Base-by-base conservation (phyloP, 2,797 vertebrate species). In the Poecilia picta region DNA sequence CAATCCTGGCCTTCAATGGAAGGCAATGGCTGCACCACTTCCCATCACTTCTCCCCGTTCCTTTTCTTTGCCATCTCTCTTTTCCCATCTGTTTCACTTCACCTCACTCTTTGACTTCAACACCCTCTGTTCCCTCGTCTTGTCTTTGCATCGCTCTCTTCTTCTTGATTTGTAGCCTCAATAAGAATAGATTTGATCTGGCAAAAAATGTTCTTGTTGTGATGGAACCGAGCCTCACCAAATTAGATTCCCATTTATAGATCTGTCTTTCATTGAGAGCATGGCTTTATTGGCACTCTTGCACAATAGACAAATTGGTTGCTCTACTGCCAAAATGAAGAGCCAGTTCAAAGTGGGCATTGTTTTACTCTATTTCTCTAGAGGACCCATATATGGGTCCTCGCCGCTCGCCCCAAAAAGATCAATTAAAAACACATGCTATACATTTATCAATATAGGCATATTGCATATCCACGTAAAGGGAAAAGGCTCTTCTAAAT, bases 1-100 rank as follows among this genome's bases (percentile, higher is more conserved):
- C 91, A 94, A 93, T 96, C 94, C 92, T 85, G 85, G 90, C 91
- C 93, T 94, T 95, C 94, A 95, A 95, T 95, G 91, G 94, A 84
- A 95, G 85, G 91, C 91, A 81, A 87, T 85, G 90, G 92, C 88
- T 83, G 86, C 87, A 83, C 86, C 84, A 82, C 88, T 91, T 93
- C 88, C 85, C 85, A 92, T 94, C 90, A 86, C 88, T 82, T 91
- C 85, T 90, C 85, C 84, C 82, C 74, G 47, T 91, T 81, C 89
- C 89, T 92, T 87, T 90, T 89, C 83, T 86, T 90, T 88, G 88
- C 90, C 88, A 84, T 93, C 90, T 88, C 89, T 87, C 87, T 82
- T 90, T 89, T 83, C 90, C 89, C 91, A 87, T 93, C 90, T 88
- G 89, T 91, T 91, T 92, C 91, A 91, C 81, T 91, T 91, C 84